phyloP scores from a whole-genome alignment of 2,888 invertebrate genomes.

The Ennomos erosarius region DNA sequence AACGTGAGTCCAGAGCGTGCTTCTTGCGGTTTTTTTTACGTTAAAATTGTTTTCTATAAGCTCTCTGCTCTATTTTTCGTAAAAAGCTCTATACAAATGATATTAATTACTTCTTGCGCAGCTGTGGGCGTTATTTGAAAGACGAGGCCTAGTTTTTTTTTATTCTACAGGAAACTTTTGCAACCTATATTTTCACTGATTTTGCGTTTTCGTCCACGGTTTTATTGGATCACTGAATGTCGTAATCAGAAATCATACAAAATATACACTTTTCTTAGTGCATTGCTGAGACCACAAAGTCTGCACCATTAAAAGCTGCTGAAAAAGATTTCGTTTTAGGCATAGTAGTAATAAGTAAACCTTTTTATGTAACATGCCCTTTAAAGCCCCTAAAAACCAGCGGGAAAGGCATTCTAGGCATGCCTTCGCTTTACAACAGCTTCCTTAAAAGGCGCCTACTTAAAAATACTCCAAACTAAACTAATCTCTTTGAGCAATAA shows the following conservation, averaged over 20 bases:
- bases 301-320: not conserved
- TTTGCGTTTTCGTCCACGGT: too few species aligned
- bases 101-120: too few species aligned
- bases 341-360: not conserved
- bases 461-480: conserved; percentile 43
- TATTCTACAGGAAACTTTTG: too few species aligned
- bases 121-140: too few species aligned
- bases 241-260: too few species aligned
- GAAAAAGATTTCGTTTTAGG: conserved; percentile 5
- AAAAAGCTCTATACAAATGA: not conserved
- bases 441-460: conserved; percentile 42
- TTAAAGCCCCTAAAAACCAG: conserved; percentile 4
- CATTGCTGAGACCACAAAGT: too few species aligned
- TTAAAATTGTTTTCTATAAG: too few species aligned
- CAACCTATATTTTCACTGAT: too few species aligned
- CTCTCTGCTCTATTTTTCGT: too few species aligned
- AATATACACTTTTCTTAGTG: too few species aligned
- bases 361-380: conserved; percentile 10
- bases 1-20: conserved; percentile 22
- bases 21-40: conserved; percentile 1
- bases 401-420: conserved; percentile 31
- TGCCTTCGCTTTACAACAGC: conserved; percentile 29
- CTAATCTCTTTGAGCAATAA: conserved; percentile 43
- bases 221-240: too few species aligned
- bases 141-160: too few species aligned